These are phyloP conservation scores for Xiphophorus hellerii DNA, from an alignment of 2,113 vertebrate genomes.

Conservation along the genomic window DNA sequence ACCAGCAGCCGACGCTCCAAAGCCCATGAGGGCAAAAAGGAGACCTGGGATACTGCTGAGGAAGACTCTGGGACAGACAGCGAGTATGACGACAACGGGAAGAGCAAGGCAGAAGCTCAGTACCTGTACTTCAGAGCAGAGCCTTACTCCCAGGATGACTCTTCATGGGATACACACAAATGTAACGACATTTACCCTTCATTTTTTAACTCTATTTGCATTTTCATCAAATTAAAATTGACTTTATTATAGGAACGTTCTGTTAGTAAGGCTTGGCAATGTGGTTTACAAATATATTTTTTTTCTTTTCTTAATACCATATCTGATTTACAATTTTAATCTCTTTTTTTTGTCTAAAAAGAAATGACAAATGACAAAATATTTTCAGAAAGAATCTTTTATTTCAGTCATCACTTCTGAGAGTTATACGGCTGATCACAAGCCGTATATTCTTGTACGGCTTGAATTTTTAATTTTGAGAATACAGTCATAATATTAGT, in stretches of 20 bases:
- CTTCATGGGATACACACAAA: constrained; percentile 88
- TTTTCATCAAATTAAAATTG: constrained; percentile 1
- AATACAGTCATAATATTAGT: too few relatives aligned
- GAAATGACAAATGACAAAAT: too few relatives aligned
- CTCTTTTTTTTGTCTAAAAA: too few relatives aligned
- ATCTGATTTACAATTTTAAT: too few relatives aligned
- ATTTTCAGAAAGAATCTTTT: too few relatives aligned
- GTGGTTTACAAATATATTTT: background rate
- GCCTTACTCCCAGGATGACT: constrained; percentile 84
- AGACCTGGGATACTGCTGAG: constrained; percentile 97
- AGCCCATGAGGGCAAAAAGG: constrained; percentile 95
- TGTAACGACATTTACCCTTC: constrained; percentile 78
- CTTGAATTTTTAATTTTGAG: too few relatives aligned
- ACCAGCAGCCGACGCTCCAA: constrained; percentile 97
- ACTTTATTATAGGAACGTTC: too few relatives aligned
- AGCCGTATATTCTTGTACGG: too few relatives aligned
- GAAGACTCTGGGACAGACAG: constrained; percentile 98
- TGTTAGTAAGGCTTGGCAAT: too few relatives aligned
- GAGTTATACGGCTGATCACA: too few relatives aligned
- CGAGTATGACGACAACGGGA: constrained; percentile 97
- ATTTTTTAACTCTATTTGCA: background rate
- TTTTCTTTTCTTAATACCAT: background rate
- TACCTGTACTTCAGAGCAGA: constrained; percentile 94
- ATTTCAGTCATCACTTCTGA: too few relatives aligned
- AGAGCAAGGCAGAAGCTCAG: constrained; percentile 88